These are phyloP conservation scores for Atta texana DNA, from an alignment of 1,140 invertebrate species.

Conservation along the genomic window DNA sequence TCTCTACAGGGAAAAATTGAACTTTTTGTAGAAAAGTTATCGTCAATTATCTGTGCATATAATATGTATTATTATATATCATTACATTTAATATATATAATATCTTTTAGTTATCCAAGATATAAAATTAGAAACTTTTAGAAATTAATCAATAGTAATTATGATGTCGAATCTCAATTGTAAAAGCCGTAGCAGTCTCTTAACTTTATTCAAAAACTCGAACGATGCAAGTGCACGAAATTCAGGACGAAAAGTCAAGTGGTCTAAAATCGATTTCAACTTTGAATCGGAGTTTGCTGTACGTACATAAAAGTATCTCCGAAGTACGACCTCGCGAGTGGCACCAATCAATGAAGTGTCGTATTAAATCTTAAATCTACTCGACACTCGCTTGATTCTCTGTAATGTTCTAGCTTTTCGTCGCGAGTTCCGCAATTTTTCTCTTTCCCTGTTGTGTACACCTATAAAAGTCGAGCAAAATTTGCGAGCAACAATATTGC, in stretches of 20 bases:
- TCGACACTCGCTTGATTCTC: neutral
- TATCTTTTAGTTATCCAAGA: neutral
- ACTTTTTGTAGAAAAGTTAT: constrained; percentile 34
- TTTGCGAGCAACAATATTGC: neutral
- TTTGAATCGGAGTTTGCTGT: constrained; percentile 15
- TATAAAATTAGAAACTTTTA: constrained; percentile 13
- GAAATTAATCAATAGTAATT: constrained; percentile 9
- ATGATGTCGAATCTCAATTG: constrained; percentile 24
- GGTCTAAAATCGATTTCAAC: constrained; percentile 24
- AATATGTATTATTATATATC: neutral
- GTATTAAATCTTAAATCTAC: constrained; percentile 10
- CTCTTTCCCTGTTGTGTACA: neutral
- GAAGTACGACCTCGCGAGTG: neutral
- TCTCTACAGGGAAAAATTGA: neutral
- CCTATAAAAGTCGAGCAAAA: constrained; percentile 1
- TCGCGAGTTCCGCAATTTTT: neutral
- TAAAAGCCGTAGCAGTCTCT: neutral
- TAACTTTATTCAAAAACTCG: neutral
- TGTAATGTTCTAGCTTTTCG: neutral
- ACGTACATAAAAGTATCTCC: constrained; percentile 11
- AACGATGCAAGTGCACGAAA: neutral
- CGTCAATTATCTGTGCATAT: neutral
- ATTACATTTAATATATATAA: constrained; percentile 2
- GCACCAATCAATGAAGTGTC: constrained; percentile 45
- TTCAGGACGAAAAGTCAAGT: constrained; percentile 1